phyloP scores from a whole-genome alignment of 2,113 vertebrate genomes.

The Noctilio leporinus region DNA sequence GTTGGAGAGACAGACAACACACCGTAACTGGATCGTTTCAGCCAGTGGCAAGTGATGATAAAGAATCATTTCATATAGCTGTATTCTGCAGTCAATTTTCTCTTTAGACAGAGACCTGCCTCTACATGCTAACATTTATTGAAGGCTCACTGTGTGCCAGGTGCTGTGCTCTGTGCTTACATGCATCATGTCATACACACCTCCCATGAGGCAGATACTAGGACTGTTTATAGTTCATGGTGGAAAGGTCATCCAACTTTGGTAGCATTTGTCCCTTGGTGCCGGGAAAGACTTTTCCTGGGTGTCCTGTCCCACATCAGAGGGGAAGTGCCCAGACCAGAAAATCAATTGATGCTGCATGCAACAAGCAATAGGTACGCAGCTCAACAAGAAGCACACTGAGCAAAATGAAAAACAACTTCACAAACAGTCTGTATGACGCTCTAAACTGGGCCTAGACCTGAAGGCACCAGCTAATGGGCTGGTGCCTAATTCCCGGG shows the following conservation, averaged over 20 bases:
- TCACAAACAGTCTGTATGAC: not conserved
- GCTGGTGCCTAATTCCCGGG: not conserved
- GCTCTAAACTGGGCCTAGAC: not conserved
- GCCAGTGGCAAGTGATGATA: not conserved
- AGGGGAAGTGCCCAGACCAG: not conserved
- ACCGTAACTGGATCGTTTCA: not conserved
- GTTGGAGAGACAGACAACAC: not conserved
- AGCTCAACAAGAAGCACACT: not conserved
- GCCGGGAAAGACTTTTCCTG: not conserved
- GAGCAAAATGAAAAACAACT: not conserved
- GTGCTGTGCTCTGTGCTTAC: not conserved
- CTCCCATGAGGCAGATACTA: not conserved
- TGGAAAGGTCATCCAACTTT: not conserved
- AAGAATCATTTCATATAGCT: not conserved
- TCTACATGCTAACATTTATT: not conserved
- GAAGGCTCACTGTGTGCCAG: not conserved
- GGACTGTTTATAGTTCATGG: not conserved
- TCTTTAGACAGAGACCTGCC: not conserved
- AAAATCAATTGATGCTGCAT: not conserved
- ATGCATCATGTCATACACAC: accelerated
- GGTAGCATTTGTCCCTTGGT: not conserved
- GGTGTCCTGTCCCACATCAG: not conserved
- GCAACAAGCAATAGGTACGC: not conserved
- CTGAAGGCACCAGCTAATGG: not conserved
- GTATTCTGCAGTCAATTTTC: not conserved